Percentiles rank a stretch among this genome's conserved stretches.
Evolutionary conservation across 2,113 vertebrate genomes (phyloP).

Genomic region (Ceyx margarethae): DNA sequence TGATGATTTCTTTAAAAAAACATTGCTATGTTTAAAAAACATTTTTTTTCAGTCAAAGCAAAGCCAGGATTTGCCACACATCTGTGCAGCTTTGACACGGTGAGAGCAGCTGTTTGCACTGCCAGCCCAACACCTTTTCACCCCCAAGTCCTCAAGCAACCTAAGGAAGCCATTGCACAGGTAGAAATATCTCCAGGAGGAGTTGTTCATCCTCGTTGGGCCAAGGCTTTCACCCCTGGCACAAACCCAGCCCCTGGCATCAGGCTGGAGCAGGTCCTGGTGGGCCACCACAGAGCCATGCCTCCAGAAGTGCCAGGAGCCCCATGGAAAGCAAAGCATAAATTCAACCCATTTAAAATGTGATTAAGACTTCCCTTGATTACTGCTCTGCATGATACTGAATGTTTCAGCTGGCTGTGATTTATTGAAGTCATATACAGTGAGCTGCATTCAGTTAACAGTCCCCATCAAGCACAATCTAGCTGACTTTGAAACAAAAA

Average conservation of each 20-base stretch:
- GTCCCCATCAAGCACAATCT: conserved; percentile 51
- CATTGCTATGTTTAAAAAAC: neutral
- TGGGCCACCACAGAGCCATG: neutral
- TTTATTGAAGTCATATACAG: conserved; percentile 60
- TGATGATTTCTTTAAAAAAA: neutral
- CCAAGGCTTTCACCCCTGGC: neutral
- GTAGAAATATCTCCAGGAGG: neutral
- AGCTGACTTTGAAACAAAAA: neutral
- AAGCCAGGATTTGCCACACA: neutral
- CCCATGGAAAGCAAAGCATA: conserved; percentile 7
- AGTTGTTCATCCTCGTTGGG: neutral
- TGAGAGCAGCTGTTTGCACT: neutral
- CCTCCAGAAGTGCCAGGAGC: neutral
- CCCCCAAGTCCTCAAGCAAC: neutral
- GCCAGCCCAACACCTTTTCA: neutral
- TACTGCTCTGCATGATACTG: conserved; percentile 53
- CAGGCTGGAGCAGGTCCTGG: neutral
- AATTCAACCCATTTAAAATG: conserved; percentile 59
- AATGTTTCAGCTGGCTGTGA: conserved; percentile 19
- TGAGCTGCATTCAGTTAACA: conserved; percentile 45
- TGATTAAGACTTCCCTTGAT: conserved; percentile 65
- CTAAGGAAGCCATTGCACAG: neutral
- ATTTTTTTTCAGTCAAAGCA: neutral
- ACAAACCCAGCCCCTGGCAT: neutral
- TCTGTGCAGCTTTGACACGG: neutral